phyloP scores from a whole-genome alignment of 2,888 invertebrate species.

The Herminia tarsipennalis region DNA sequence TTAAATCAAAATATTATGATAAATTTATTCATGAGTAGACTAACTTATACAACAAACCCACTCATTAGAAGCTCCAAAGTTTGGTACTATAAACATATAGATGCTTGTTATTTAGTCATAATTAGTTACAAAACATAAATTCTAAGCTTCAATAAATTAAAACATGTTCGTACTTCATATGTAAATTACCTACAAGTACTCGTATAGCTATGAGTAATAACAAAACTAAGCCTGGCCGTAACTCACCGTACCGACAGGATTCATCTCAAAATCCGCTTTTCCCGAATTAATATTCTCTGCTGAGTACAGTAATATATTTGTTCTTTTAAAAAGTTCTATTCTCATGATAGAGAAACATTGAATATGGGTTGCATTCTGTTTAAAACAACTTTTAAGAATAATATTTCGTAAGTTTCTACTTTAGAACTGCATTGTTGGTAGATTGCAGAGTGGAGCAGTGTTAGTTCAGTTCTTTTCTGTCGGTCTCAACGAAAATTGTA shows the following conservation, averaged over 20 bases:
- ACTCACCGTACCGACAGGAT: conserved; percentile 20
- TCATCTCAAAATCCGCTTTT: conserved; percentile 34
- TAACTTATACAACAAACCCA: too few relatives aligned
- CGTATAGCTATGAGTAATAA: conserved; percentile 18
- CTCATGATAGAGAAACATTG: conserved; percentile 5
- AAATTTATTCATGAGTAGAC: too few relatives aligned
- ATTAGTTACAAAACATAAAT: not conserved
- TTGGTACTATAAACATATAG: too few relatives aligned
- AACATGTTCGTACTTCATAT: conserved; percentile 23
- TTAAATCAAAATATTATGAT: too few relatives aligned
- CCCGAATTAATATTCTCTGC: conserved; percentile 35
- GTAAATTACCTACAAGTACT: conserved; percentile 25
- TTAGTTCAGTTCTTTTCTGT: too few relatives aligned
- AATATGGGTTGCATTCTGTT: not conserved
- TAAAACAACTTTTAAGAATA: not conserved
- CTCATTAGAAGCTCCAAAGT: too few relatives aligned
- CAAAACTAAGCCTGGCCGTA: conserved; percentile 25
- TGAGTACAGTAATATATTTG: conserved; percentile 9
- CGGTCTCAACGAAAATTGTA: too few relatives aligned
- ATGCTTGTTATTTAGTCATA: not conserved
- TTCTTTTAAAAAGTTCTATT: conserved; percentile 6
- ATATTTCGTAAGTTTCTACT: not conserved
- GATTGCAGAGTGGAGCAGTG: too few relatives aligned
- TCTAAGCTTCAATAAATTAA: conserved; percentile 17
- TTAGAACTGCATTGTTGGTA: too few relatives aligned